Percentiles rank a stretch among this genome's conserved stretches.
phyloP scores from a whole-genome alignment of 2,888 invertebrate species.

The Agapetus fuscipes region DNA sequence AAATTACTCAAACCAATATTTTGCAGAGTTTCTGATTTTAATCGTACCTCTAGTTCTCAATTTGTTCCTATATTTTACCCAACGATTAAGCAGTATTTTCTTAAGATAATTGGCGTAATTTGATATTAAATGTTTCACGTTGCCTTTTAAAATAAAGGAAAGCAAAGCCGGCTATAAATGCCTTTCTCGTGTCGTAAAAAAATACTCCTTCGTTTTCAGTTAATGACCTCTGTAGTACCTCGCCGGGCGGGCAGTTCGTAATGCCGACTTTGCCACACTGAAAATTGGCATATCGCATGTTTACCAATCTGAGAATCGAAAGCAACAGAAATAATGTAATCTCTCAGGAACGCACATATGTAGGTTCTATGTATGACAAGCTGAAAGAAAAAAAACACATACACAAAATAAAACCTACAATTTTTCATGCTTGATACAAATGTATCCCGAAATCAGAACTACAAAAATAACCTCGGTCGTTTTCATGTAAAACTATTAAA shows the following conservation, averaged over 20 bases:
- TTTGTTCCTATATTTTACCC: not conserved
- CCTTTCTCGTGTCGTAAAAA: constrained; percentile 14
- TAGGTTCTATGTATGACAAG: constrained; percentile 15
- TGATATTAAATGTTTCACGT: constrained; percentile 17
- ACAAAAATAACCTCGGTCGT: not conserved
- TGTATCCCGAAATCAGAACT: not conserved
- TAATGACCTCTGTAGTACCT: constrained; percentile 16
- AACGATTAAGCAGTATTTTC: not conserved
- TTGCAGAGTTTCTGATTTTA: too few species aligned
- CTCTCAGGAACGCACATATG: constrained; percentile 7
- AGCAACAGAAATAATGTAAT: constrained; percentile 15
- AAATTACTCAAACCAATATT: too few species aligned
- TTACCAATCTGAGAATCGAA: constrained; percentile 18
- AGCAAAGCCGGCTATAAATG: constrained; percentile 15
- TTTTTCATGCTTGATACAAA: constrained; percentile 9
- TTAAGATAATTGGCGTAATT: constrained; percentile 14
- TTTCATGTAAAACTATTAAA: constrained; percentile 3
- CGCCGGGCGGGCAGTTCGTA: constrained; percentile 3
- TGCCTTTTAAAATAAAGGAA: constrained; percentile 16
- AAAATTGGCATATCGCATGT: constrained; percentile 22
- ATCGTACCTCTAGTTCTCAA: too few species aligned
- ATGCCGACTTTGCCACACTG: constrained; percentile 11
- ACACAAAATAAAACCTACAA: constrained; percentile 8
- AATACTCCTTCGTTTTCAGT: constrained; percentile 12
- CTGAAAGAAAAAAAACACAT: too few species aligned